Conservation (phyloP, 2,797 vertebrate species). For the Enteromius fasciolatus region DNA sequence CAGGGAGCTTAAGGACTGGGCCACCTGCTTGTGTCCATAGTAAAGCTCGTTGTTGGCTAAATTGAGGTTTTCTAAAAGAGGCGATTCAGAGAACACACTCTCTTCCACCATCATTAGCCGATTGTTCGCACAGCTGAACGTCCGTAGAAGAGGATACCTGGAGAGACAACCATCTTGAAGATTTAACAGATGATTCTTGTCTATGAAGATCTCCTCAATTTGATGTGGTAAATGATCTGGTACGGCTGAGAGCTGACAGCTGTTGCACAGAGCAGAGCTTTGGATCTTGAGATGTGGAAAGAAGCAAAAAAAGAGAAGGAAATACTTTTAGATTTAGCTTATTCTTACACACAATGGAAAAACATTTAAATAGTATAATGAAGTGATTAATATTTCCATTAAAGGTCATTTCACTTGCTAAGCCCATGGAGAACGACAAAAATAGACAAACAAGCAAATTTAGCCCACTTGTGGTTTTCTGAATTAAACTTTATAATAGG, state of each 20-base stretch:
- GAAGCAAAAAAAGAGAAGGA: constrained; percentile 29
- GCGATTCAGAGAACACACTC: constrained; percentile 74
- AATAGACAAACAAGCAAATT: not conserved
- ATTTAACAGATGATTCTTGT: constrained; percentile 82
- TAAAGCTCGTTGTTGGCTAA: constrained; percentile 85
- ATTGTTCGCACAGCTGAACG: constrained; percentile 82
- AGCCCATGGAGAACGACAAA: not conserved
- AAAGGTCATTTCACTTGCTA: not conserved
- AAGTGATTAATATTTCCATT: not conserved
- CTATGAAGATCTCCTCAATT: constrained; percentile 81
- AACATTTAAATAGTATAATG: not conserved
- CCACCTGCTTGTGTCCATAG: constrained; percentile 73
- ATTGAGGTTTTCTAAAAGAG: constrained; percentile 75
- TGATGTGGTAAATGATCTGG: constrained; percentile 73
- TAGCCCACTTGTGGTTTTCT: not conserved
- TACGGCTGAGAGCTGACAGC: constrained; percentile 71
- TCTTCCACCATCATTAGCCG: constrained; percentile 73
- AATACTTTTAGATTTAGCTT: not conserved
- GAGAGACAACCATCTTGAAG: constrained; percentile 79
- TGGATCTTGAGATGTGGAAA: constrained; percentile 75
- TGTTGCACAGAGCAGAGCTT: constrained; percentile 76
- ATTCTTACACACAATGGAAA: not conserved
- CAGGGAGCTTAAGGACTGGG: constrained; percentile 77
- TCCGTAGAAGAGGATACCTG: constrained; percentile 75
- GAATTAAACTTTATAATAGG: not conserved